A percentile compares a stretch with the other conserved stretches of the same genome.
Evolutionary conservation across 2,113 vertebrate species (phyloP).

Genomic region (Scomber scombrus): DNA sequence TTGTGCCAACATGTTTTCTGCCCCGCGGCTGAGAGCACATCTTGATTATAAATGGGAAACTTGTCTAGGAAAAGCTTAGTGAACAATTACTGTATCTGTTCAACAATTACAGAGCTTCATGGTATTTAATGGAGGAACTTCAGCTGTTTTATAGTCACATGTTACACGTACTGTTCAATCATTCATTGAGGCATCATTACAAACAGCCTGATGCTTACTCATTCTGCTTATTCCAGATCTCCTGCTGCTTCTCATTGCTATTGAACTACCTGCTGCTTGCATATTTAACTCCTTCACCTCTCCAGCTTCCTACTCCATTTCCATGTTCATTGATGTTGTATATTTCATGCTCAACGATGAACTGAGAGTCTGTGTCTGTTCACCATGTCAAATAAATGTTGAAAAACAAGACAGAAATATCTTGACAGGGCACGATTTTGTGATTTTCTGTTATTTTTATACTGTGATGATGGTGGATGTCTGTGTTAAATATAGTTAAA

Average conservation of each 20-base stretch:
- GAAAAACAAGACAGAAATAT: too few relatives aligned
- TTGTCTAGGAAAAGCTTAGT: neutral
- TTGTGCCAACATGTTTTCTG: slow-evolving; percentile 1
- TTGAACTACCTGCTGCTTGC: slow-evolving; percentile 27
- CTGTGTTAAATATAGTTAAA: too few relatives aligned
- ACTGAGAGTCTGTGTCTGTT: neutral
- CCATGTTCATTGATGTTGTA: slow-evolving; percentile 10
- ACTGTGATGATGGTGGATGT: too few relatives aligned
- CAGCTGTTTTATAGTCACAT: slow-evolving; percentile 12
- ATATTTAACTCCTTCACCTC: slow-evolving; percentile 16
- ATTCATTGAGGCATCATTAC: slow-evolving; percentile 1
- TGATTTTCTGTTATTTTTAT: too few relatives aligned
- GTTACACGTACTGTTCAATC: slow-evolving; percentile 12
- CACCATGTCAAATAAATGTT: neutral
- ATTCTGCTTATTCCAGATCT: slow-evolving; percentile 29
- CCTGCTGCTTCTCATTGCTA: slow-evolving; percentile 33
- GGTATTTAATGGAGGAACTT: slow-evolving; percentile 19
- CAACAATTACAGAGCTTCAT: slow-evolving; percentile 29
- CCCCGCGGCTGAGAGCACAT: slow-evolving; percentile 18
- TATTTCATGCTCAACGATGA: neutral
- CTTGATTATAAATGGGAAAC: slow-evolving; percentile 35
- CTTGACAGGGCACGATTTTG: too few relatives aligned
- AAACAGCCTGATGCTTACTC: slow-evolving; percentile 16
- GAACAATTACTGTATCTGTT: slow-evolving; percentile 6
- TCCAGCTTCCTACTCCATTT: neutral